Percentiles rank a stretch among this genome's conserved stretches.
Evolutionary conservation across 2,888 invertebrate species (phyloP).

Genomic region (Pammene aurita): DNA sequence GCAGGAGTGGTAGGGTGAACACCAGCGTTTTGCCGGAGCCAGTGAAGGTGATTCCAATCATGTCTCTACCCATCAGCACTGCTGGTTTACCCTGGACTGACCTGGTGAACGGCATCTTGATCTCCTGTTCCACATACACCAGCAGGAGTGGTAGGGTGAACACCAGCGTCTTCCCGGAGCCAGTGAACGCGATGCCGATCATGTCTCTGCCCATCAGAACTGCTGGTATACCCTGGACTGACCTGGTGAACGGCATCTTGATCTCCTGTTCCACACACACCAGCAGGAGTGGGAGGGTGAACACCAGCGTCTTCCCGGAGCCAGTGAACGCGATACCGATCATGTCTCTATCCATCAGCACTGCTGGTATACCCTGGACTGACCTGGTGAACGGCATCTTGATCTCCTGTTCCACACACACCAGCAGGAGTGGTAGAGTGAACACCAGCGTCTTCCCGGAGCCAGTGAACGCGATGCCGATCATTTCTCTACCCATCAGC

Average conservation of each 20-base stretch:
- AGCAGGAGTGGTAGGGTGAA: constrained; percentile 97
- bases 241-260: constrained; percentile 92
- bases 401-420: constrained; percentile 97
- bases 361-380: constrained; percentile 98
- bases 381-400: constrained; percentile 92
- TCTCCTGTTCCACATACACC: constrained; percentile 98
- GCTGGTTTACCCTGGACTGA: constrained; percentile 97
- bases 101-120: constrained; percentile 92
- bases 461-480: constrained; percentile 99
- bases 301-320: constrained; percentile 99
- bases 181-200: constrained; percentile 99
- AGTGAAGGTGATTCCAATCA: constrained; percentile 99
- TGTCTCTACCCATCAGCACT: constrained; percentile 97
- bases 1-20: constrained; percentile 96
- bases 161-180: constrained; percentile 99
- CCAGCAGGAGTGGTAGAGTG: constrained; percentile 97
- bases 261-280: constrained; percentile 98
- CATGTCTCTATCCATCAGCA: constrained; percentile 97
- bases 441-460: constrained; percentile 99
- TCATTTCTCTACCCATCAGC: constrained; percentile 98
- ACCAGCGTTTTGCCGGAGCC: constrained; percentile 99
- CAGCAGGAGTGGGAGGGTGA: constrained; percentile 97
- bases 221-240: constrained; percentile 97
- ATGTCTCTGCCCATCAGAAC: constrained; percentile 98
- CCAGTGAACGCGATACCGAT: constrained; percentile 99